Evolutionary conservation across 2,888 invertebrate genomes (phyloP), one percentile per base, ranked within the genome.

Genomic region (Sarcophaga caerulescens): DNA sequence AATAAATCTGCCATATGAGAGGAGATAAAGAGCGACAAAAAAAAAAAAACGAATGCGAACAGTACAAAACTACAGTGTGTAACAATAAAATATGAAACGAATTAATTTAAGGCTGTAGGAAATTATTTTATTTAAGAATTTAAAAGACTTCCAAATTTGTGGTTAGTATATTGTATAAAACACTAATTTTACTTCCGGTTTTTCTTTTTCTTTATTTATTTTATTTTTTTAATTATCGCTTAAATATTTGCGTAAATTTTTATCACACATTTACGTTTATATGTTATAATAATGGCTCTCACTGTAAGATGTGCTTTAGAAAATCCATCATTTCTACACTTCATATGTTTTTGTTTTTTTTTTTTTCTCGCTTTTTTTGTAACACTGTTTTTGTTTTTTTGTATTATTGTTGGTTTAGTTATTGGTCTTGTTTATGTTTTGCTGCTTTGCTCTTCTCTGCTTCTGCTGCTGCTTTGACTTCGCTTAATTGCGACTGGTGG

Each of bases 71-170:
- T 65, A 75, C 52, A 82, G 77, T 47, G 76, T 65, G 71, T 71
- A 73, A 68, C 78, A 75, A 70, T 78, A 65, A 74, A 85, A 70
- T 59, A n/a, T 80, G 63, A 85, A 85, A 83, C 83, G 85, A 14
- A 35, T 35, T 35, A 35, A 8, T 6, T 35, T 35, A 35, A 35
- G 35, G 6, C 8, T 5, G 1, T 35, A 35, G 35, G 6, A 35
- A 35, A 0, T 35, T 35, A 0, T 35, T 35, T 35, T 6, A 35
- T 35, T 35, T 35, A 2, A 35, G 3, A 35, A 35, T 35, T 35
- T 35, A 10, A 35, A 35, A 35, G 8, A 35, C 2, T 35, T 35
- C 10, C 35, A 8, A 2, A 10, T 8, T 2, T 10, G 8, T 35
- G 10, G 35, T 35, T 35, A 35, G 1, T 6, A n/a, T n/a, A n/a